Base-by-base conservation (phyloP, 2,888 invertebrate species). In the Meliscaeva auricollis region DNA sequence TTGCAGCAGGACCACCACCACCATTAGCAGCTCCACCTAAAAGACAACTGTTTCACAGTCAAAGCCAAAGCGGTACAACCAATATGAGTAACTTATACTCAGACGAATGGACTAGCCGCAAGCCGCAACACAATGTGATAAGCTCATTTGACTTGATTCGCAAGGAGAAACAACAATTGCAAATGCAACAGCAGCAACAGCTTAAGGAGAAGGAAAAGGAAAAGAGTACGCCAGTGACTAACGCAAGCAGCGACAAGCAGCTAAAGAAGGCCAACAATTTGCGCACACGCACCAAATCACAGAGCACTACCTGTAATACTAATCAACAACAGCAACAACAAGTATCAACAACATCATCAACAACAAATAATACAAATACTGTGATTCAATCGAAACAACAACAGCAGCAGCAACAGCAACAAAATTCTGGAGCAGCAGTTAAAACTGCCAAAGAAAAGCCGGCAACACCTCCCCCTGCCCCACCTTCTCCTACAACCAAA, bases 1-100 rank as follows among this genome's bases (percentile, higher is more conserved):
- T 41, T 35, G 72, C 7, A 6, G 30, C 17, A 4, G 35, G 60
- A 62, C 7, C 72, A 52, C 15, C 76, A 52, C 44, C 76, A 52
- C 44, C 73, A 15, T 56, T 64, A 20, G 87, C 56, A 32, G 70
- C 50, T 50, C 75, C 88, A 72, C 87, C 90, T 60, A 91, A 91
- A 87, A 90, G 91, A 60, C 91, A 91, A 88, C 88, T 91, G 88
- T 91, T 91, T 85, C 91, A 91, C 84, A 91, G 91, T 88, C 91
- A 91, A 88, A 91, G 91, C 88, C 91, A 91, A 85, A 90, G 90
- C 81, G 90, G 90, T 26, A 81, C 85, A 72, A 35, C 68, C 76
- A 85, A 81, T 68, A 81, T 85, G 85, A 81, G 76, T 77, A 85
- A 35, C 17, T 0, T 81, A 11, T 81, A 85, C 81, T 77, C 85